These are phyloP conservation scores for Glandiceps talaboti DNA, from an alignment of 53 echinoderm and acorn worm genomes.

Conservation along the genomic window DNA sequence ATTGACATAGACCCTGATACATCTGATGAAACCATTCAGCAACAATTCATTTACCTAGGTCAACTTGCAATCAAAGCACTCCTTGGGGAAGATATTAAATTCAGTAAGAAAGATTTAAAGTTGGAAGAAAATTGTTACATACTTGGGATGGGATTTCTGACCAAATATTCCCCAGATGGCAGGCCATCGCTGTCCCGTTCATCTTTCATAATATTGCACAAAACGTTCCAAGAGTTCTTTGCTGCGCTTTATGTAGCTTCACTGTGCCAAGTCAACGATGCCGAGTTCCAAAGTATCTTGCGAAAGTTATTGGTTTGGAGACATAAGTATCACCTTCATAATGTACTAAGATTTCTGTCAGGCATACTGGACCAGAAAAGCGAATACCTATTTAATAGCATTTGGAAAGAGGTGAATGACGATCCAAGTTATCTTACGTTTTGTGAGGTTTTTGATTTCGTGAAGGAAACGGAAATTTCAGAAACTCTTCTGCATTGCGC, in stretches of 20 bases:
- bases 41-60: not conserved
- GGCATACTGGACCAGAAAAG: not conserved
- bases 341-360: not conserved
- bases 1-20: not conserved
- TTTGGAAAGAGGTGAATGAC: too few relatives aligned
- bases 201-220: not conserved
- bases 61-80: not conserved
- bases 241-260: not conserved
- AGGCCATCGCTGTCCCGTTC: not conserved
- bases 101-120: not conserved
- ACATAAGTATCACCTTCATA: not conserved
- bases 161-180: not conserved
- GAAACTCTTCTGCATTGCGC: too few relatives aligned
- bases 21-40: not conserved
- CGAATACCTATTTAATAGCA: not conserved
- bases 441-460: too few relatives aligned
- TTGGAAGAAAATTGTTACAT: not conserved
- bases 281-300: too few relatives aligned
- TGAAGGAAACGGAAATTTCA: too few relatives aligned
- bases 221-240: not conserved
- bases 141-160: not conserved
- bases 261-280: not conserved
- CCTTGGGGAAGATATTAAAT: not conserved
- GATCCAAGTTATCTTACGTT: too few relatives aligned
- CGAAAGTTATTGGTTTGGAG: too few relatives aligned